Evolutionary conservation across 2,797 vertebrate genomes (phyloP).

Genomic region (Neosalanx taihuensis): DNA sequence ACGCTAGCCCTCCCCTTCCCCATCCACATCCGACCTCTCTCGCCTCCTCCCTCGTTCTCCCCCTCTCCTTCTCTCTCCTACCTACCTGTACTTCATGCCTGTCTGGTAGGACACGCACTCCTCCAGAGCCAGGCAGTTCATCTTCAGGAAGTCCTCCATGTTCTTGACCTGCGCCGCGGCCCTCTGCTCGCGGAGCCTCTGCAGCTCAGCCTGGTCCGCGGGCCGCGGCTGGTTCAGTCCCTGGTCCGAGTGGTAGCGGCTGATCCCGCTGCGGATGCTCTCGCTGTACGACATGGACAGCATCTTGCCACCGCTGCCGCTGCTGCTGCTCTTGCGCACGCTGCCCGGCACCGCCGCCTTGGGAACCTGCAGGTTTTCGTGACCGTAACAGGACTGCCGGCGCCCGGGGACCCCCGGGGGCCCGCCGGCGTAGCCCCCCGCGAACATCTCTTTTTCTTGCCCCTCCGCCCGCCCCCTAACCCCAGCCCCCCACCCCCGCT

Average conservation of each 20-base stretch:
- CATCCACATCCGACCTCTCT: background rate
- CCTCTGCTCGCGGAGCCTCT: slow-evolving; percentile 87
- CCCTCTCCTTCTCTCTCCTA: slow-evolving; percentile 11
- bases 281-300: slow-evolving; percentile 98
- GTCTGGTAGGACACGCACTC: slow-evolving; percentile 87
- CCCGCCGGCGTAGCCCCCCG: slow-evolving; percentile 64
- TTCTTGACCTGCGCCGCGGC: slow-evolving; percentile 88
- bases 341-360: slow-evolving; percentile 65
- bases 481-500: background rate
- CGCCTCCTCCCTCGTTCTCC: slow-evolving; percentile 9
- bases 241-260: slow-evolving; percentile 92
- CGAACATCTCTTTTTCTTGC: slow-evolving; percentile 64
- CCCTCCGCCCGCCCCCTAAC: slow-evolving; percentile 10
- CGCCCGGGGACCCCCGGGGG: slow-evolving; percentile 48
- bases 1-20: too few species aligned
- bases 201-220: slow-evolving; percentile 83
- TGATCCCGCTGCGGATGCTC: slow-evolving; percentile 91
- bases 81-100: slow-evolving; percentile 98
- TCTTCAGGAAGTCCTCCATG: slow-evolving; percentile 96
- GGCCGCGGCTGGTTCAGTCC: slow-evolving; percentile 84
- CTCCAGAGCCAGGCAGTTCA: slow-evolving; percentile 92
- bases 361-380: slow-evolving; percentile 77
- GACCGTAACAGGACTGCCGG: slow-evolving; percentile 68
- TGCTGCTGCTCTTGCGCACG: slow-evolving; percentile 65
- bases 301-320: slow-evolving; percentile 81